Evolutionary conservation across 2,113 vertebrate species (phyloP).

Genomic region (Pachyramphus minor): DNA sequence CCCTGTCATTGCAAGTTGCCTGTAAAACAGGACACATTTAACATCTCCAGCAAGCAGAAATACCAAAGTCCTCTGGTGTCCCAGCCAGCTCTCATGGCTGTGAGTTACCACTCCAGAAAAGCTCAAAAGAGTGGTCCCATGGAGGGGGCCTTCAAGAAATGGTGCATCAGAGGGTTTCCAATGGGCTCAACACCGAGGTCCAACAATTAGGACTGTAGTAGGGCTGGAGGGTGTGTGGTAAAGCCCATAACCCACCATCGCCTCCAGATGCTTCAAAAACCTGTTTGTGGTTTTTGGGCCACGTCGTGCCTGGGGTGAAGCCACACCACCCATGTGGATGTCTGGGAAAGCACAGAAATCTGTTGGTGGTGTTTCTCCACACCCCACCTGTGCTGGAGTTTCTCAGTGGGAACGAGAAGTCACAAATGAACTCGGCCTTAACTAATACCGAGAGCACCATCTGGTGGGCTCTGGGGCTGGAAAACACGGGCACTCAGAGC

Average conservation of each 20-base stretch:
- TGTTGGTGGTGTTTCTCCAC: neutral
- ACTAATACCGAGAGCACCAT: conserved; percentile 63
- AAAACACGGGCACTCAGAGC: accelerated
- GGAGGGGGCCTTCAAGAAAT: neutral
- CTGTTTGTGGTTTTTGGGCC: neutral
- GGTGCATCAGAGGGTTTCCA: neutral
- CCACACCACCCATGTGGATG: accelerated
- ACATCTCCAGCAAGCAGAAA: neutral
- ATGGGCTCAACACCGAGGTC: too few relatives aligned
- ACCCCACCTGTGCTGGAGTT: neutral
- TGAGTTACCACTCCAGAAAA: neutral
- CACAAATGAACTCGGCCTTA: neutral
- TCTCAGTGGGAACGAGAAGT: neutral
- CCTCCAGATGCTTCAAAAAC: neutral
- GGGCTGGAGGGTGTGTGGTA: neutral
- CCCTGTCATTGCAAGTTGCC: neutral
- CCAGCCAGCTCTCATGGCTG: neutral
- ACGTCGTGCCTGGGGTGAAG: accelerated
- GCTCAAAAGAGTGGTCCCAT: neutral
- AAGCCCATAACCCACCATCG: accelerated
- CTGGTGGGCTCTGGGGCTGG: conserved; percentile 31
- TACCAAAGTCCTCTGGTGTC: accelerated
- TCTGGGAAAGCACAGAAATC: neutral
- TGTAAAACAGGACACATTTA: accelerated
- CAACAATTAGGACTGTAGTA: neutral